These are phyloP conservation scores for silkworm (Bombyx mori) DNA, from an alignment of 1,140 invertebrate genomes.

Conservation along the genomic window ASM3026992v2 NC_085115.1:15771001-15771500, in stretches of 20 bases:
- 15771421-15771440: constrained; percentile 5
- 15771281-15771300: constrained; percentile 2
- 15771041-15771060: constrained; percentile 1
- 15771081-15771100: background rate
- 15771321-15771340: constrained; percentile 8
- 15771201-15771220: constrained; percentile 13
- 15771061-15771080: constrained; percentile 2
- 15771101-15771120: constrained; percentile 1
- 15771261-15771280: constrained; percentile 6
- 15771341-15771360: constrained; percentile 10
- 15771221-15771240: constrained; percentile 7
- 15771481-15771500: background rate
- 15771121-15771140: background rate
- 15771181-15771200: constrained; percentile 16
- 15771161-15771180: constrained; percentile 2
- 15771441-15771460: background rate
- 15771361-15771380: constrained; percentile 14
- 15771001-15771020: constrained; percentile 1
- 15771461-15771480: constrained; percentile 8
- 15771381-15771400: constrained; percentile 3
- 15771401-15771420: background rate
- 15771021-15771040: constrained; percentile 1
- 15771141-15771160: background rate
- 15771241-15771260: constrained; percentile 5
- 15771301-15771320: constrained; percentile 10